Conservation (phyloP, 2,888 invertebrate genomes). For the Tetrapedia diversipes region DNA sequence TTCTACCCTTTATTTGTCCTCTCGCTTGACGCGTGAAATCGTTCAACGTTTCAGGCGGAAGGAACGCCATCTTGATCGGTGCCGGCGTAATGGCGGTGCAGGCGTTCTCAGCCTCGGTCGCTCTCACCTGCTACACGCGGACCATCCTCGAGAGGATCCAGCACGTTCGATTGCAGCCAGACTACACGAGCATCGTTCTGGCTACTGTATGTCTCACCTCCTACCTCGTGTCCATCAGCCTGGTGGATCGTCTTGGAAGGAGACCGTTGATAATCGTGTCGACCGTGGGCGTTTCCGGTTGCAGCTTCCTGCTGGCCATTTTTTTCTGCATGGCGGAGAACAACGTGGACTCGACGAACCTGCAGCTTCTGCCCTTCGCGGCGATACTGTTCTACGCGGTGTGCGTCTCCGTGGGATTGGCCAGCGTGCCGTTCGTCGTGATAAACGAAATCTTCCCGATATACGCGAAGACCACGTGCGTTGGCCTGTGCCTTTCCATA, state of each 20-base stretch:
- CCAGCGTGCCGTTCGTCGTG: slow-evolving; percentile 15
- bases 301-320: slow-evolving; percentile 24
- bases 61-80: background rate
- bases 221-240: background rate
- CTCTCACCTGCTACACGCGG: slow-evolving; percentile 35
- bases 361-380: background rate
- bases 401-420: slow-evolving; percentile 16
- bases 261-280: slow-evolving; percentile 23
- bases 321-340: slow-evolving; percentile 18
- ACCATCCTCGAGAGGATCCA: slow-evolving; percentile 31
- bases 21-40: too few relatives aligned
- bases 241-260: slow-evolving; percentile 19
- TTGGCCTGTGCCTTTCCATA: slow-evolving; percentile 1
- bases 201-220: slow-evolving; percentile 13
- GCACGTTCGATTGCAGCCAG: slow-evolving; percentile 4
- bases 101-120: slow-evolving; percentile 18
- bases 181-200: slow-evolving; percentile 31
- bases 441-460: slow-evolving; percentile 40
- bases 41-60: slow-evolving; percentile 16
- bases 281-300: background rate
- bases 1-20: too few relatives aligned
- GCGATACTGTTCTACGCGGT: slow-evolving; percentile 4
- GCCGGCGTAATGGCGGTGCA: slow-evolving; percentile 22
- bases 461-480: slow-evolving; percentile 29
- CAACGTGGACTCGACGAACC: background rate